Base-by-base conservation (phyloP, 1,140 invertebrate species). In the Diorhabda sublineata region DNA sequence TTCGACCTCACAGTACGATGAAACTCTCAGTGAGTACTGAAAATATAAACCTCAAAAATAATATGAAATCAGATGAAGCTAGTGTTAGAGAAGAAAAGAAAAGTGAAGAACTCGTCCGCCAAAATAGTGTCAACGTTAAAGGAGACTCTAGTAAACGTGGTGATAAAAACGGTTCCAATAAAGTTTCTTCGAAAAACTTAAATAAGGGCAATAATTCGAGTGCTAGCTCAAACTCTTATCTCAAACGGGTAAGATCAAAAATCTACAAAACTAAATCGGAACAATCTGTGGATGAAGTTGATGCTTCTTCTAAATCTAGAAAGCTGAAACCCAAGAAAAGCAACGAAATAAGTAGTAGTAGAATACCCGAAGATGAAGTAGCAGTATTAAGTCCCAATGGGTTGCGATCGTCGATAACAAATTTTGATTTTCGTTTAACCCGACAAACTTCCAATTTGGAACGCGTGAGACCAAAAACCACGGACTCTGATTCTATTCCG, bases 371-470 rank as follows among this genome's bases (percentile, higher is more conserved):
- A 68, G 76, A 77, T 61, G 75, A 73, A n/a, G 71, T 73, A 58
- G 64, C 72, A 6, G 59, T 61, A n/a, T 47, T 65, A 8, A 57
- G 64, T 3, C 45, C 67, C 7, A 56, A 62, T 60, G 59, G 64
- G 57, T 8, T 58, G 8, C 41, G 69, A 62, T 77, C 75, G 61
- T 75, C 75, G 4, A 44, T 71, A 8, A 74, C 71, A 0, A 74
- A 77, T 47, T 79, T 79, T 57, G 76, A 79, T 61, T 80, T 79
- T 61, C 67, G 72, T 44, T 58, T 81, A 47, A 74, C 79, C 2
- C 64, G 80, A 58, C 80, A 81, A 71, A 76, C 77, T 7, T 80
- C 80, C 5, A 81, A 81, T 72, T 74, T 81, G 72, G 80, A 81
- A 71, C 69, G 73, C 41, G 72, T 79, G n/a, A 69, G 71, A 65